These are phyloP conservation scores for Rhagonycha lutea DNA, from an alignment of 2,888 invertebrate genomes.

Conservation along the genomic window DNA sequence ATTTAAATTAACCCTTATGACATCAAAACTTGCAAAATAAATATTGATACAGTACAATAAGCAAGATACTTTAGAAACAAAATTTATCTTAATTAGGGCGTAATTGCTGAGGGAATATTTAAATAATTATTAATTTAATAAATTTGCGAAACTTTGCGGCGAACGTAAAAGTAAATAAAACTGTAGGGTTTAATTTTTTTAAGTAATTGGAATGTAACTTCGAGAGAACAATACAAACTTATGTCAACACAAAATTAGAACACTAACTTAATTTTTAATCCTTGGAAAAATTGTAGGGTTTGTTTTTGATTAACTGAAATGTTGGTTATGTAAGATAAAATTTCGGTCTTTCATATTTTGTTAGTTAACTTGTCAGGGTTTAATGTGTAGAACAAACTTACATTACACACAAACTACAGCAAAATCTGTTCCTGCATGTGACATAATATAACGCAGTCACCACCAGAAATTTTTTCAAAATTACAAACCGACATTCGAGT, in stretches of 20 bases:
- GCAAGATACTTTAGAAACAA: not conserved
- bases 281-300: not conserved
- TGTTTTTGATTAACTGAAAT: not conserved
- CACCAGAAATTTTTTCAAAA: not conserved
- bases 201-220: not conserved
- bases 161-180: not conserved
- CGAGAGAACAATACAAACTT: not conserved
- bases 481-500: not conserved
- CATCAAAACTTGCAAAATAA: not conserved
- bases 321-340: not conserved
- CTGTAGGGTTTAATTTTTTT: not conserved
- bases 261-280: not conserved
- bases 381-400: conserved; percentile 17
- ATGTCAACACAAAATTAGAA: not conserved
- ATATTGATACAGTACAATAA: not conserved
- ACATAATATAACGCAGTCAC: conserved; percentile 2
- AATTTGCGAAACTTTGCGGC: not conserved
- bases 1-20: not conserved
- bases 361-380: conserved; percentile 13
- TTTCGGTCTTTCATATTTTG: conserved; percentile 7
- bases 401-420: conserved; percentile 5
- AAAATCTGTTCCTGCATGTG: conserved; percentile 14
- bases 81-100: not conserved
- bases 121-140: not conserved
- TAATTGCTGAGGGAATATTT: not conserved